These are phyloP conservation scores for Chrysocyon brachyurus DNA, from an alignment of 2,797 vertebrate species.

Conservation along the genomic window DNA sequence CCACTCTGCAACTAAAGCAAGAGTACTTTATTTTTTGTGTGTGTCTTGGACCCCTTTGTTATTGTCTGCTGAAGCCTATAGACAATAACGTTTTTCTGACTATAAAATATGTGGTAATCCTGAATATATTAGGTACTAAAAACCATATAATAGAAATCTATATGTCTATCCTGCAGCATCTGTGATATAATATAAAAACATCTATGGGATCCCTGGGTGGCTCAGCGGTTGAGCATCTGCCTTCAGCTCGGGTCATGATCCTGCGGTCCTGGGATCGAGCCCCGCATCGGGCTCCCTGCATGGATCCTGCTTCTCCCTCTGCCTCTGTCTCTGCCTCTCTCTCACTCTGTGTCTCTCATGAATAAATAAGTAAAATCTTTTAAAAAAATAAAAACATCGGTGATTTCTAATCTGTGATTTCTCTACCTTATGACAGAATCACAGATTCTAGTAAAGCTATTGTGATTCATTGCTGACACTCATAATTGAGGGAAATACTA, in stretches of 20 bases:
- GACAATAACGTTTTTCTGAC: not conserved
- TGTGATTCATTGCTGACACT: not conserved
- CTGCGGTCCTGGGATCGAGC: too few relatives aligned
- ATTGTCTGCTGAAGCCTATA: not conserved
- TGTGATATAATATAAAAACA: not conserved
- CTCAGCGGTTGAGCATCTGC: too few relatives aligned
- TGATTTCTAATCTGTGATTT: not conserved
- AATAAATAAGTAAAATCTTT: too few relatives aligned
- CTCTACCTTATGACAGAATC: not conserved
- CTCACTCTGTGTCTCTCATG: too few relatives aligned
- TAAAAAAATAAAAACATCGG: not conserved
- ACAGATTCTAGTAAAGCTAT: not conserved
- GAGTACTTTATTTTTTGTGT: not conserved
- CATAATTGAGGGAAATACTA: not conserved
- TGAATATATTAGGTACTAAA: conserved; percentile 22
- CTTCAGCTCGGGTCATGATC: too few relatives aligned
- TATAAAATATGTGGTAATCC: not conserved
- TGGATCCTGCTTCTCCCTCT: too few relatives aligned
- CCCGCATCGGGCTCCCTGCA: too few relatives aligned
- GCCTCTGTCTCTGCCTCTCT: too few relatives aligned
- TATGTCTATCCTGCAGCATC: not conserved
- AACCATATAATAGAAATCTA: not conserved
- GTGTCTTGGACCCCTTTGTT: not conserved
- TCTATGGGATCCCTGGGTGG: too few relatives aligned
- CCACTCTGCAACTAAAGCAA: not conserved